Evolutionary conservation across 2,797 vertebrate genomes (phyloP), one percentile per base, ranked within the genome.

Genomic region (Linurgus olivaceus): DNA sequence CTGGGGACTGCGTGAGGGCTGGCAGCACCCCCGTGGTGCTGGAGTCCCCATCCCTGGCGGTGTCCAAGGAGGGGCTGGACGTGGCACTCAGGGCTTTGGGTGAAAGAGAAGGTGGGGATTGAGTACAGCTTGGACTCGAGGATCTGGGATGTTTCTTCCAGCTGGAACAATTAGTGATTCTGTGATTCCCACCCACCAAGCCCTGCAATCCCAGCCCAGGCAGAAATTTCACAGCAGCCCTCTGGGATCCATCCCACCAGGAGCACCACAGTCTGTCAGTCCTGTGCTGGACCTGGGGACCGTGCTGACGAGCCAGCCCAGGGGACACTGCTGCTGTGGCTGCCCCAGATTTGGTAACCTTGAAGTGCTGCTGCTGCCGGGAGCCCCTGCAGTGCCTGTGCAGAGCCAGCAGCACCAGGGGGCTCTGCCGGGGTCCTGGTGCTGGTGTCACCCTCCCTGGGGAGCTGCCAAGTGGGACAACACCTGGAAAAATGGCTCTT

Each of bases 271-370:
- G n/a, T 13, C 18, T 11, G 51, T 19, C 44, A 61, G 45, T 26
- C 8, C 47, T 12, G 35, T 17, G 26, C 75, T 23, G 77, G 86
- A 61, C 62, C 77, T 37, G 11, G 58, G 63, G 62, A 50, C 50
- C 0, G 12, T 18, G 9, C 66, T 8, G 6, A 5, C 0, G 1
- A 72, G 35, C 6, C 70, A 26, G 31, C 89, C 73, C 29, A 1
- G 44, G 86, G 86, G 84, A 86, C 0, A 0, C 45, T 13, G 72
- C 85, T 58, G 55, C 73, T 23, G 61, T 5, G 37, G 29, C 93
- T 97, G 97, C 57, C 95, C 97, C 92, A 97, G 93, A 97, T 97
- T 93, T 20, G 18, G 66, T 95, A 59, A 97, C 96, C 97, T 98
- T 96, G 95, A 97, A 96, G 88, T 2, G 17, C 38, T 67, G 72